phyloP scores from a whole-genome alignment of 2,113 vertebrate genomes.

The Polypterus senegalus region DNA sequence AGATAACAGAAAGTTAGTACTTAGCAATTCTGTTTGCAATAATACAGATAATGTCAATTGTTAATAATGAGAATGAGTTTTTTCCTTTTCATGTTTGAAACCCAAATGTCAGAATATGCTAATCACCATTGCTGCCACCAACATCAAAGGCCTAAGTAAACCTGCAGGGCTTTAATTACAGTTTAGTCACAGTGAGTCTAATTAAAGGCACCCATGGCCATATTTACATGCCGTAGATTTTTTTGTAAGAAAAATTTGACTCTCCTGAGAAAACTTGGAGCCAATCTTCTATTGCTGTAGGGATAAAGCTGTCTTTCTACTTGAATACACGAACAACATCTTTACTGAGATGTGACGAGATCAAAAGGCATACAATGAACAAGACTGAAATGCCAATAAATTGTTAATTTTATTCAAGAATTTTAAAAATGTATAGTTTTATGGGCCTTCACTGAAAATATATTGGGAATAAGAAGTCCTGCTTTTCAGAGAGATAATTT shows the following conservation, averaged over 20 bases:
- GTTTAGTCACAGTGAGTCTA: slow-evolving; percentile 60
- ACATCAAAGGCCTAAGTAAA: slow-evolving; percentile 13
- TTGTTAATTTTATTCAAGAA: background rate
- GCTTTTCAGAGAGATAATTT: too few species aligned
- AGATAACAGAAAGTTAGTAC: background rate
- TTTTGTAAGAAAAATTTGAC: slow-evolving; percentile 26
- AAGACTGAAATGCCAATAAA: background rate
- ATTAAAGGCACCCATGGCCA: slow-evolving; percentile 48
- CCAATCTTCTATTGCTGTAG: slow-evolving; percentile 2
- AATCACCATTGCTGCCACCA: slow-evolving; percentile 5
- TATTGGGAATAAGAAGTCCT: too few species aligned
- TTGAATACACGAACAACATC: background rate
- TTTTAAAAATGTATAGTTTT: background rate
- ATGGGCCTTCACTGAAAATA: background rate
- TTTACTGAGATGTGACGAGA: slow-evolving; percentile 2
- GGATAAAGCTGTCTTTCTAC: background rate
- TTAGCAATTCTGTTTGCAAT: background rate
- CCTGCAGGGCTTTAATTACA: slow-evolving; percentile 56
- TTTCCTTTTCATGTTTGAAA: slow-evolving; percentile 14
- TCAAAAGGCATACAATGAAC: slow-evolving; percentile 5
- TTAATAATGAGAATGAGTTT: slow-evolving; percentile 18
- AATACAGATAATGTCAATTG: slow-evolving; percentile 13
- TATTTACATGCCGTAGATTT: slow-evolving; percentile 28
- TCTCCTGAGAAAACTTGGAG: slow-evolving; percentile 9
- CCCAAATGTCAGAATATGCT: slow-evolving; percentile 12